phyloP scores from a whole-genome alignment of 2,797 vertebrate genomes.

The Hafferia zeledoni region DNA sequence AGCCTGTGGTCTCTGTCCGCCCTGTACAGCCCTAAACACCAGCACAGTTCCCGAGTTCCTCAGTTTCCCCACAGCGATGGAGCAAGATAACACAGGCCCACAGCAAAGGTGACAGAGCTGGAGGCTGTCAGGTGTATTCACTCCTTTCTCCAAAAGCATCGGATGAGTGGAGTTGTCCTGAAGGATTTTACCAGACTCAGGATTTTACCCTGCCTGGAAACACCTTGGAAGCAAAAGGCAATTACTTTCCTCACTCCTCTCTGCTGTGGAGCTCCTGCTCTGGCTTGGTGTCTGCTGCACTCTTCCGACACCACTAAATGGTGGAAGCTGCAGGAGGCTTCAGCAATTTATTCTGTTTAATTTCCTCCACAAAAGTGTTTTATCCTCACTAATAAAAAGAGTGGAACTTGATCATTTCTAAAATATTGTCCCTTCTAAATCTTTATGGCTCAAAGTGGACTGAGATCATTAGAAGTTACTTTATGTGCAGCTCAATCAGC shows the following conservation, averaged over 20 bases:
- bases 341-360: conserved; percentile 64
- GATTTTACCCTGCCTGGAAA: not conserved
- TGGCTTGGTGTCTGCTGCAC: not conserved
- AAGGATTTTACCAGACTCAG: not conserved
- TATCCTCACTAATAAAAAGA: conserved; percentile 71
- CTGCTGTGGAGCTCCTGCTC: not conserved
- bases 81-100: rapidly evolving
- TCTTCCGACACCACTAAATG: not conserved
- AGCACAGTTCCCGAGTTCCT: rapidly evolving
- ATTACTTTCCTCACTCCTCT: not conserved
- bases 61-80: not conserved
- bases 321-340: conserved; percentile 21
- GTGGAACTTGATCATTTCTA: conserved; percentile 68
- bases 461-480: conserved; percentile 67
- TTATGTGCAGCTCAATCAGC: conserved; percentile 60
- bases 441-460: conserved; percentile 71
- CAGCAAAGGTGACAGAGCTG: not conserved
- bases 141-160: not conserved
- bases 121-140: not conserved
- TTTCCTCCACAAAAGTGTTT: conserved; percentile 63
- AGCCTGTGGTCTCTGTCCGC: not conserved
- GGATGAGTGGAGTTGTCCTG: rapidly evolving
- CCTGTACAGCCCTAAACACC: not conserved
- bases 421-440: conserved; percentile 74
- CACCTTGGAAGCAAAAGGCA: not conserved